Percentiles rank a stretch among this genome's conserved stretches.
phyloP scores from a whole-genome alignment of 2,113 vertebrate species.

The Turdus rufiventris region DNA sequence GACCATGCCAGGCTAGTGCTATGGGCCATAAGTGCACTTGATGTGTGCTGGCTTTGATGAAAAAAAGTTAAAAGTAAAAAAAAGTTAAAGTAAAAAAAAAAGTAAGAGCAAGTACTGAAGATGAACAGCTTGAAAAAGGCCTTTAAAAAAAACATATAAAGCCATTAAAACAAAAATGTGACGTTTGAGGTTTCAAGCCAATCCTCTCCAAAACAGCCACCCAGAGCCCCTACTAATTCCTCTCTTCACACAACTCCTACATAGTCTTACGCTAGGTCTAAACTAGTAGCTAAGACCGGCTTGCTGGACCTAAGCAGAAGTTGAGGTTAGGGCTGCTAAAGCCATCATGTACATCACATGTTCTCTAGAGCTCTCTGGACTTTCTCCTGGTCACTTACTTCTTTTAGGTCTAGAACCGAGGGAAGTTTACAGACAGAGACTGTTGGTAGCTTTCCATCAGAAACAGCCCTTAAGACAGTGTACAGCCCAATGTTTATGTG shows the following conservation, averaged over 20 bases:
- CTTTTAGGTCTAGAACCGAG: not conserved
- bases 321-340: not conserved
- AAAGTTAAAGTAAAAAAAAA: not conserved
- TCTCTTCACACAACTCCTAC: not conserved
- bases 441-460: not conserved
- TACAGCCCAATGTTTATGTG: not conserved
- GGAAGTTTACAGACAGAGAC: not conserved
- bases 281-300: not conserved
- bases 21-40: no score
- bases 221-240: not conserved
- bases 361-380: not conserved
- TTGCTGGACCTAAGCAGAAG: not conserved
- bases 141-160: not conserved
- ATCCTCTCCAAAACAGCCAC: not conserved
- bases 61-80: not conserved
- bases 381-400: not conserved
- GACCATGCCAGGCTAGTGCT: not conserved
- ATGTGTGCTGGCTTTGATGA: rapidly evolving
- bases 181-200: not conserved
- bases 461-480: not conserved
- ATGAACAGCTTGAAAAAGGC: not conserved
- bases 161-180: not conserved
- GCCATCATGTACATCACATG: no score
- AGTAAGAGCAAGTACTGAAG: not conserved
- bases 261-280: not conserved